A percentile compares a stretch with the other conserved stretches of the same genome.
These are phyloP conservation scores for Drosophila asahinai DNA, from an alignment of 1,140 invertebrate genomes.

Conservation along the genomic window DNA sequence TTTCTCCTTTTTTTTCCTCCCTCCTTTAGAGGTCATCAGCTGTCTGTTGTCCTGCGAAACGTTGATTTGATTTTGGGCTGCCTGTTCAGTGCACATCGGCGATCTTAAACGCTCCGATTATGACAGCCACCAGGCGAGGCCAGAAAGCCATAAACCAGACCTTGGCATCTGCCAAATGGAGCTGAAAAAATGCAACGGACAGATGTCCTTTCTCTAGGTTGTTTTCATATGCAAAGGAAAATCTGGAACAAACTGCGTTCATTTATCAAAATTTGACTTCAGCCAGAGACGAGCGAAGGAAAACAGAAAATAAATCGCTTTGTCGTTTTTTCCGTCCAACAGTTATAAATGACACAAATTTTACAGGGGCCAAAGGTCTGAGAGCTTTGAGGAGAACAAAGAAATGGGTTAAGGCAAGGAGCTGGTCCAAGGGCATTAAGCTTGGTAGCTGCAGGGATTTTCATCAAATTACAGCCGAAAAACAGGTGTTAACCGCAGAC, in stretches of 20 bases:
- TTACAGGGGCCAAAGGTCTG: constrained; percentile 14
- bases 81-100: constrained; percentile 39
- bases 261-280: constrained; percentile 75
- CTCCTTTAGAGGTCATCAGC: constrained; percentile 24
- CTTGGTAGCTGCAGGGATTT: background rate
- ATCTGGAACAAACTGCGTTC: constrained; percentile 26
- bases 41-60: constrained; percentile 39
- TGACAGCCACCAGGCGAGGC: constrained; percentile 29
- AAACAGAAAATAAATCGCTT: constrained; percentile 65
- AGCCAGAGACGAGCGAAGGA: constrained; percentile 30
- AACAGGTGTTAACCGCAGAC: constrained; percentile 62
- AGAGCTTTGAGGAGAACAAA: constrained; percentile 15
- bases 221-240: constrained; percentile 44
- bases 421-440: constrained; percentile 23
- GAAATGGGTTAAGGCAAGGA: constrained; percentile 12
- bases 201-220: constrained; percentile 30
- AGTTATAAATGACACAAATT: constrained; percentile 67
- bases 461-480: background rate
- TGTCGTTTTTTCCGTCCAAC: constrained; percentile 24
- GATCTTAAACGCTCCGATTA: constrained; percentile 49
- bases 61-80: constrained; percentile 54
- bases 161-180: constrained; percentile 57
- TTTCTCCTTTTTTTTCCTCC: background rate
- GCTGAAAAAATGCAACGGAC: constrained; percentile 72
- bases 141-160: constrained; percentile 47